Evolutionary conservation across 2,797 vertebrate genomes (phyloP).

Genomic region (Fratercula arctica): DNA sequence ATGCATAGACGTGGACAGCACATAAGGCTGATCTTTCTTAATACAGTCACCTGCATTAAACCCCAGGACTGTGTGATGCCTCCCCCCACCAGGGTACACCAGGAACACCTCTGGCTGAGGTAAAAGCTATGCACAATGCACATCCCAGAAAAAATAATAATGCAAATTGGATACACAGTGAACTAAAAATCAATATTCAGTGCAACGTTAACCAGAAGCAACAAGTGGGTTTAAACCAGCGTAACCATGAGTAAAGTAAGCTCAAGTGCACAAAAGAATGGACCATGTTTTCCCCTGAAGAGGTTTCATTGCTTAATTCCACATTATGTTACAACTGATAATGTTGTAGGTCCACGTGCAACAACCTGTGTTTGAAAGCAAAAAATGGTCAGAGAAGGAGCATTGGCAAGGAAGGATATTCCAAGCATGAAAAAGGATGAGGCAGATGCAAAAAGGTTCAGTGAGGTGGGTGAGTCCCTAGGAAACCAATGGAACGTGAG

Average conservation of each 20-base stretch:
- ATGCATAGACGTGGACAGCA: neutral
- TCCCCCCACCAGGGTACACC: neutral
- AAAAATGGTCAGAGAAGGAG: neutral
- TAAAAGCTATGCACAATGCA: neutral
- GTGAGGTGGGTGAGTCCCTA: neutral
- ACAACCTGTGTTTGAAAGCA: neutral
- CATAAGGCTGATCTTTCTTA: neutral
- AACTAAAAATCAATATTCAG: neutral
- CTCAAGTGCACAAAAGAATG: neutral
- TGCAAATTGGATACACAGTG: neutral
- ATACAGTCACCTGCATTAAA: neutral
- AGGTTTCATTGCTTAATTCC: neutral
- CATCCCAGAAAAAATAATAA: neutral
- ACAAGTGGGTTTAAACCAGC: neutral
- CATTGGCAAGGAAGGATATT: neutral
- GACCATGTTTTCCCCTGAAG: neutral
- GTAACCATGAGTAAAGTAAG: neutral
- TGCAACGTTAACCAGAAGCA: neutral
- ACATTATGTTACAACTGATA: neutral
- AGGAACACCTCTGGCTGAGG: neutral
- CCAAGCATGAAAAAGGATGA: neutral
- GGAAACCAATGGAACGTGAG: neutral
- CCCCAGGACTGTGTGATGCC: neutral
- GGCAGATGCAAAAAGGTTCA: neutral
- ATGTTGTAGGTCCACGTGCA: neutral